Conservation (phyloP, 2,797 vertebrate genomes). For the Sebastes cheni region DNA sequence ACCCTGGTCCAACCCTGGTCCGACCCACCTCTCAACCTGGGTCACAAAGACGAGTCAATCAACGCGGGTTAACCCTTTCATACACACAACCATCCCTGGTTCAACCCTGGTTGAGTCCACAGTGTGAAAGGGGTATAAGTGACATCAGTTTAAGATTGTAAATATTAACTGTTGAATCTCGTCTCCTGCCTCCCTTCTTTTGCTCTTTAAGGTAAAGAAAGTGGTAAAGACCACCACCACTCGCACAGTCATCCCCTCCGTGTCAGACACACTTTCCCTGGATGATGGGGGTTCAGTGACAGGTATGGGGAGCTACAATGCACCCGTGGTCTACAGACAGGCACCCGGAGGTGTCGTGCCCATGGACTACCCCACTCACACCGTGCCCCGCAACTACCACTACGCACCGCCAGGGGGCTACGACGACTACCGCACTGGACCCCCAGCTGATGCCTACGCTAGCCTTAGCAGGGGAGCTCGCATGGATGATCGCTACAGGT, state of each 20-base stretch:
- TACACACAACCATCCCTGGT: no score
- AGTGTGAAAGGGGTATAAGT: neutral
- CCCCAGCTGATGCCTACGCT: constrained; percentile 84
- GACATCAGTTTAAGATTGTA: neutral
- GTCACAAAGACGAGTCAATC: no score
- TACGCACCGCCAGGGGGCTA: constrained; percentile 85
- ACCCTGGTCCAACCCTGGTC: no score
- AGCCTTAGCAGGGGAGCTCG: constrained; percentile 90
- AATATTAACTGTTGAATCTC: neutral
- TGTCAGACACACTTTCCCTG: constrained; percentile 89
- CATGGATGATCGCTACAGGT: constrained; percentile 93
- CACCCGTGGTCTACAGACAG: constrained; percentile 88
- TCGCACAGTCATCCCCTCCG: constrained; percentile 89
- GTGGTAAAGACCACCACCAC: constrained; percentile 92
- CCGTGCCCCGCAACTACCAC: constrained; percentile 94
- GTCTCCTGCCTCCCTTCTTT: neutral
- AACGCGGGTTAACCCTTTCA: no score
- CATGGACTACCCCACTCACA: constrained; percentile 86
- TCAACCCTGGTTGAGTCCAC: no score
- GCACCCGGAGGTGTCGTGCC: constrained; percentile 73
- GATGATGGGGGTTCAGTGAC: constrained; percentile 85
- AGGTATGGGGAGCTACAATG: constrained; percentile 81
- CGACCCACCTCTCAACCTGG: no score
- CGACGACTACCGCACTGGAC: constrained; percentile 78
- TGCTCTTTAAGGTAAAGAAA: constrained; percentile 89